Base-by-base conservation (phyloP, 2,113 vertebrate species). In the Hylia prasina region DNA sequence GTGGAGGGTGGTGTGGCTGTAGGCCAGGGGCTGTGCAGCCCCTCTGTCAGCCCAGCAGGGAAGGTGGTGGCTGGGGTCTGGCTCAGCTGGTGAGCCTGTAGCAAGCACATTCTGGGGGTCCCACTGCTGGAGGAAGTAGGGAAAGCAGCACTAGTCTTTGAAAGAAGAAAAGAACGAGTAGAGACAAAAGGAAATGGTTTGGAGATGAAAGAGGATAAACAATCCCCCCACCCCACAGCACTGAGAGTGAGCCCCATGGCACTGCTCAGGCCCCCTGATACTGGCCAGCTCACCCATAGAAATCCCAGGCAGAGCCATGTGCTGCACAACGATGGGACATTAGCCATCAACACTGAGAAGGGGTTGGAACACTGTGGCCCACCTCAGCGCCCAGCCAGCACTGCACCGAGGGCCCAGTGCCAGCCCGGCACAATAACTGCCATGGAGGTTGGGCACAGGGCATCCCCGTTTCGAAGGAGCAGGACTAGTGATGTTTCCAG, bases 131-230 rank as follows among this genome's bases (percentile, higher is more conserved):
- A 28, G 21, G 39, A 47, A 39, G 21, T 18, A 72, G 64, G 71
- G 64, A 64, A 80, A 87, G 23, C 14, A 11, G 44, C 48, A 75
- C 21, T 14, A 18, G 65, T 65, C 79, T 84, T 85, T 47, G 63
- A 82, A 70, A 77, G 77, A 60, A 92, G 75, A 79, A 81, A 85
- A 78, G 69, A 96, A 76, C 2, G 0, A 90, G 54, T 42, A 17
- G 57, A 90, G 66, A 50, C 42, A 54, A 93, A 81, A 95, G 87
- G 84, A 96, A 94, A 96, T 83, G 54, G 86, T 60, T 96, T 72
- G 44, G 81, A 89, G 76, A 56, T 57, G 68, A 57, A 63, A 79
- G 57, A 85, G 47, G 22, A 58, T 76, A 86, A 94, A 93, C 66
- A 92, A 63, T 64, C 91, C 85, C 85, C 77, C 57, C 28, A 4